Percentiles rank a stretch among this genome's conserved stretches.
Conservation (phyloP, 2,797 vertebrate species). For the Rhinella marina region DNA sequence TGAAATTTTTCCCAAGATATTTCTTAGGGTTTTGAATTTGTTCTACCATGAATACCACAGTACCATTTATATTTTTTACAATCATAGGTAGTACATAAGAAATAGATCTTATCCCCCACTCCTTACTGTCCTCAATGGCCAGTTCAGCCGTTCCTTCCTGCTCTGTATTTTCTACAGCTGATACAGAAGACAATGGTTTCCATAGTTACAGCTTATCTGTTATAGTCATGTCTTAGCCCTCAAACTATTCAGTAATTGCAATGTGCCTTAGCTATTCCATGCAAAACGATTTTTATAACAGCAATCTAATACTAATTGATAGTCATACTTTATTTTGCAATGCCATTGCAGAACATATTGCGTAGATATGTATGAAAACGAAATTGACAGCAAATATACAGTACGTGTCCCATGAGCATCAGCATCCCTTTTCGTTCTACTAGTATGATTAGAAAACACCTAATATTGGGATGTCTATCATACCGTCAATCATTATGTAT, state of each 20-base stretch:
- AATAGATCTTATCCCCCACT: background rate
- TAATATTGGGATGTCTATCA: no score
- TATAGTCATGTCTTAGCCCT: background rate
- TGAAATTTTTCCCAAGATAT: no score
- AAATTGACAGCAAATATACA: background rate
- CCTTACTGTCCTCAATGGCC: background rate
- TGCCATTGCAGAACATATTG: background rate
- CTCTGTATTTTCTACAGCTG: conserved; percentile 12
- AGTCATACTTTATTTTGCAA: background rate
- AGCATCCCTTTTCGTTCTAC: no score
- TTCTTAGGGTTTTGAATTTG: no score
- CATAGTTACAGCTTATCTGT: conserved; percentile 39
- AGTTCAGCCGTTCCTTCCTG: background rate
- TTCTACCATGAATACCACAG: background rate
- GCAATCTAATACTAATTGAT: background rate
- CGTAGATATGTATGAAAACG: background rate
- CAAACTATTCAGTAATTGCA: background rate
- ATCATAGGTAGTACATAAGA: background rate
- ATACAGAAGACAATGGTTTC: conserved; percentile 31
- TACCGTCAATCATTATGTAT: no score
- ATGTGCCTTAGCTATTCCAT: background rate
- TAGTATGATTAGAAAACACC: no score
- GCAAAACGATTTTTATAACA: background rate
- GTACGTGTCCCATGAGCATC: no score
- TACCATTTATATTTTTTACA: no score